Base-by-base conservation (phyloP, 2,113 vertebrate genomes). In the Rhagologus leucostigma region DNA sequence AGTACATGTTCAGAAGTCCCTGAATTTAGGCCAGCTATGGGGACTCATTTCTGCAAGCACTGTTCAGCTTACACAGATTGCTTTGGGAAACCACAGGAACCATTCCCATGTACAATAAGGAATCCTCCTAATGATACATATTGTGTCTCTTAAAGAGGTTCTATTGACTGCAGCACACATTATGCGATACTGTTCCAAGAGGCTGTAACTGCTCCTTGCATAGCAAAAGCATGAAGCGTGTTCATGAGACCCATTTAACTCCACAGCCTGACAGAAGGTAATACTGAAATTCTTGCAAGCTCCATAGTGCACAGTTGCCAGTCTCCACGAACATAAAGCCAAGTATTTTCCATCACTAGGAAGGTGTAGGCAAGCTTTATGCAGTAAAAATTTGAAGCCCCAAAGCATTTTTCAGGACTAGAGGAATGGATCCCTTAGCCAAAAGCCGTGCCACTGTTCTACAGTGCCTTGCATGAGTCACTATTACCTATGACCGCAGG, bases 401-500 rank as follows among this genome's bases (percentile, higher is more conserved):
- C 19, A 39, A 35, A 67, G 41, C 21, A 4, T 56, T 84, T 52
- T 67, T 17, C 32, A 76, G 46, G 21, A 24, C 42, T 29, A 29
- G 26, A 84, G 26, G 73, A 67, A 62, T 0, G 1, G 63, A 42
- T 69, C n/a, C 60, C n/a, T 67, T 11, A 18, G 23, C 10, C 8
- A 73, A 78, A 29, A 55, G 1, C 18, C 0, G 0, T 2, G 9
- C 3, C 42, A 37, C 2, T 1, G 5, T 2, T 32, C 13, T 22
- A 0, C 32, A 35, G 53, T 1, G 39, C n/a, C 17, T 35, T 1
- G 10, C 29, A 11, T 26, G 23, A 22, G 33, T 6, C 35, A 11
- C 4, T 1, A 1, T 97, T 96, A 98, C 98, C 98, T 90, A 98
- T 97, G 10, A 98, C 98, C 2, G 98, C 89, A 27, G 98, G 97